Base-by-base conservation (phyloP, 92 coral and sea anemone species). In the Siderastrea siderea region DNA sequence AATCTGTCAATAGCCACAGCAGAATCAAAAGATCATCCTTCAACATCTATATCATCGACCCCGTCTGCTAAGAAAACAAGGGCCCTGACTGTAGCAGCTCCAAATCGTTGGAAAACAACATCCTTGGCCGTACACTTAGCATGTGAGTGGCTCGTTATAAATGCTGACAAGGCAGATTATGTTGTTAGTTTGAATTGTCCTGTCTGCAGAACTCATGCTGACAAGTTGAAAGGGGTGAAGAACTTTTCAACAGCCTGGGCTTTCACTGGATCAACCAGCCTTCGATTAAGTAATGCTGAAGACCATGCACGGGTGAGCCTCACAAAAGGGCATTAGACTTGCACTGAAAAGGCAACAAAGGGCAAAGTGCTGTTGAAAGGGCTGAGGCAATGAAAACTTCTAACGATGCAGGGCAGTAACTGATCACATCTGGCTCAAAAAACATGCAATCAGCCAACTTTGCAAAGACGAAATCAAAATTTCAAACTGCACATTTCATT, bases 301-400 rank as follows among this genome's bases (percentile, higher is more conserved):
- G 94, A 91, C 79, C 94, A 94, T 85, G 90, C n/a, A n/a, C n/a
- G n/a, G 94, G 94, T 59, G 93, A 94, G 44, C 96, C 96, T 26
- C 94, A 94, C 75, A 94, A 88, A 83, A 94, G 80, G 71, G 94
- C 96, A 60, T 60, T 94, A 90, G 93, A 91, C 74, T 83, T 93
- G 62, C 86, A 84, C 77, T 55, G 83, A 84, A 77, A 54, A 49
- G 74, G 74, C 79, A 75, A 86, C 61, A 79, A 71, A 60, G 94
- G 84, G 57, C 87, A 60, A 86, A 84, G 88, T 93, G 92, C 72
- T 50, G 62, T 46, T 19, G 94, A 93, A 80, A 86, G 96, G 78
- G 91, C 93, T 82, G 91, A 89, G 85, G 50, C 65, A 45, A 87
- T 87, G 87, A 67, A 51, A 65, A 77, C 50, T 26, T 6, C 71